phyloP scores from a whole-genome alignment of 2,797 vertebrate species.

The Sardinella longiceps region DNA sequence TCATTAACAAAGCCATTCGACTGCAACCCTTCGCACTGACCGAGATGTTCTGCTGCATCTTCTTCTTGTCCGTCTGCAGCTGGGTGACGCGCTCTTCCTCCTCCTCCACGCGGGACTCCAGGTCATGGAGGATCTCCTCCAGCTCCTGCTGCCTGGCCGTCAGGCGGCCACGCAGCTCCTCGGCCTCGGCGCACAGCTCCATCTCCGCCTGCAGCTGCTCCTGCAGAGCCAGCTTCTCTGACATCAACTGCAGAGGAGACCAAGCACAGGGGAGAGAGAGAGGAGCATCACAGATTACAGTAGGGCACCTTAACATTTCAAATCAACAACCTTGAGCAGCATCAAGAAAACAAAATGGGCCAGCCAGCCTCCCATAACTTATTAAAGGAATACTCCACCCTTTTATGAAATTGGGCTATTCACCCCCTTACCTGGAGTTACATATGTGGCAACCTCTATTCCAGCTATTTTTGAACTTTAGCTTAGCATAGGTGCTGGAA shows the following conservation, averaged over 20 bases:
- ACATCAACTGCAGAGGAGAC: constrained; percentile 68
- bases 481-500: no score
- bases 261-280: neutral
- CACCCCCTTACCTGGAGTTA: no score
- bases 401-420: no score
- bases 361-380: no score
- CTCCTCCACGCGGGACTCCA: constrained; percentile 94
- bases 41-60: constrained; percentile 85
- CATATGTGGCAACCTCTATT: no score
- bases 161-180: constrained; percentile 94
- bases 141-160: constrained; percentile 91
- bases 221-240: constrained; percentile 84
- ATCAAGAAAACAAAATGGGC: no score
- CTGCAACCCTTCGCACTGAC: constrained; percentile 56
- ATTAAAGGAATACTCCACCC: no score
- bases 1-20: neutral
- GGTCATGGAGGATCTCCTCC: constrained; percentile 93
- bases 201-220: constrained; percentile 96
- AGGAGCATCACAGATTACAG: neutral
- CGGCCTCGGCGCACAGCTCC: constrained; percentile 93
- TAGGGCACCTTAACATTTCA: neutral
- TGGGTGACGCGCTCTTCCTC: constrained; percentile 84
- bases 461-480: no score
- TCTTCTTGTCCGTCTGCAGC: constrained; percentile 81
- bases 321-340: no score